Evolutionary conservation across 2,888 invertebrate genomes (phyloP).

Genomic region (Patella ulyssiponensis): DNA sequence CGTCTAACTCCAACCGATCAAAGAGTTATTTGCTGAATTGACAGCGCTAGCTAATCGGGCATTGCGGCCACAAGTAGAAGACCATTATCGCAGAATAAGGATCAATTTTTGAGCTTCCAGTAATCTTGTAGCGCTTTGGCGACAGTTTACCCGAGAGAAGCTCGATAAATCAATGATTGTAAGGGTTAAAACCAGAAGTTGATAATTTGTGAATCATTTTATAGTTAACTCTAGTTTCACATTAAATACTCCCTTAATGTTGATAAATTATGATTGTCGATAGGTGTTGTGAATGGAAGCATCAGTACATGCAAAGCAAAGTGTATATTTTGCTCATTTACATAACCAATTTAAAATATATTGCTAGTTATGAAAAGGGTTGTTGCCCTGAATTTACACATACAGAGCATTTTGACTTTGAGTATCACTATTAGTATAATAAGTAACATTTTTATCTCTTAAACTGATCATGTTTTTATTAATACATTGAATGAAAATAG

Average conservation of each 20-base stretch:
- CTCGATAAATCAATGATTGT: constrained; percentile 12
- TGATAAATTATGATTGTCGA: background rate
- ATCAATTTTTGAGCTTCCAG: constrained; percentile 1
- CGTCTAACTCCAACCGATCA: background rate
- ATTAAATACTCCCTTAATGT: constrained; percentile 1
- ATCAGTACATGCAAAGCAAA: too few relatives aligned
- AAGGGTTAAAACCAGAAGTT: background rate
- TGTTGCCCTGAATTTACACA: too few relatives aligned
- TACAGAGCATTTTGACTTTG: too few relatives aligned
- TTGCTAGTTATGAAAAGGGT: too few relatives aligned
- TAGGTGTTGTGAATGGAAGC: too few relatives aligned
- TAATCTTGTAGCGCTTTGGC: background rate
- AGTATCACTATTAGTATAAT: too few relatives aligned
- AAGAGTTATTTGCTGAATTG: constrained; percentile 5
- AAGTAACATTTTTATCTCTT: too few relatives aligned
- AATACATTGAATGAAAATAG: too few relatives aligned
- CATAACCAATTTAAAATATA: too few relatives aligned
- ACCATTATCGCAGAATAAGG: background rate
- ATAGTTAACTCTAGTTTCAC: background rate
- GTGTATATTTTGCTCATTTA: too few relatives aligned
- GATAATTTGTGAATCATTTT: constrained; percentile 3
- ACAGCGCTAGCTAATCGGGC: background rate
- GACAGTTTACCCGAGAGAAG: background rate
- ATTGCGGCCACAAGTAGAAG: background rate
- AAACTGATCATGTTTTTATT: too few relatives aligned